Conservation (phyloP, 2,113 vertebrate species). For the Zosterops lateralis region DNA sequence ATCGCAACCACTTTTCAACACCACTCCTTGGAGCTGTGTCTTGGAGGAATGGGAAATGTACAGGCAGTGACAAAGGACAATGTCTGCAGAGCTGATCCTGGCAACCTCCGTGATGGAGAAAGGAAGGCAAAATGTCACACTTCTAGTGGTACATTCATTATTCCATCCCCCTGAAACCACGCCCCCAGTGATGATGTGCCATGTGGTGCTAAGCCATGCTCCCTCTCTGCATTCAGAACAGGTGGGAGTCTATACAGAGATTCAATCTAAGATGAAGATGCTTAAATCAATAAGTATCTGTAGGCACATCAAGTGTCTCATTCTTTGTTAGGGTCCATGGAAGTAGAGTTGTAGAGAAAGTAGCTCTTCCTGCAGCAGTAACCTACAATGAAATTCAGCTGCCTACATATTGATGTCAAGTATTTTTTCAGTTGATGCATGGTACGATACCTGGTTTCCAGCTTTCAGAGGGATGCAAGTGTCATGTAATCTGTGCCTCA, state of each 20-base stretch:
- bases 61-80: neutral
- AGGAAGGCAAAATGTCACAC: rapidly evolving
- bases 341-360: neutral
- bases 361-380: neutral
- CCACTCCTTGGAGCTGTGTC: neutral
- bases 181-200: rapidly evolving
- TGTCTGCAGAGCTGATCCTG: rapidly evolving
- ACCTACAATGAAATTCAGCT: neutral
- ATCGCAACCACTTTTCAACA: neutral
- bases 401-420: neutral
- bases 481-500: neutral
- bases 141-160: neutral
- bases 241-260: neutral
- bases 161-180: neutral
- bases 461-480: neutral
- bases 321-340: neutral
- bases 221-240: neutral
- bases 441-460: neutral
- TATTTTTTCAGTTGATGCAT: neutral
- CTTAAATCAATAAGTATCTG: neutral
- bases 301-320: neutral
- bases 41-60: neutral
- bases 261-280: neutral
- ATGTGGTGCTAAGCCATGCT: neutral
- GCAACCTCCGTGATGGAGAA: neutral